Conservation (phyloP, 2,113 vertebrate genomes). For the Hydrochoerus hydrochaeris region DNA sequence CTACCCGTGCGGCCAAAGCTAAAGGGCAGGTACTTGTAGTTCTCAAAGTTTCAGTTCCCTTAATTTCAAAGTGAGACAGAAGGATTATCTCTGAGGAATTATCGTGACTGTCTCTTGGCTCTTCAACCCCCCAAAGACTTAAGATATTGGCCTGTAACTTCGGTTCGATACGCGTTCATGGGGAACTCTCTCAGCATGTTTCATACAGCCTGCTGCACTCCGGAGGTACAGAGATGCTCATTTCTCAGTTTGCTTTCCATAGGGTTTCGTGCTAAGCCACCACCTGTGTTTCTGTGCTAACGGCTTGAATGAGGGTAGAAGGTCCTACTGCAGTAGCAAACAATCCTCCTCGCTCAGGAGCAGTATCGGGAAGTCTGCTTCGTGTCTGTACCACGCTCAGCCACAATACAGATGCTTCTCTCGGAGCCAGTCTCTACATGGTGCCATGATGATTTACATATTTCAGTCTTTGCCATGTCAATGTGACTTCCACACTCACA, state of each 20-base stretch:
- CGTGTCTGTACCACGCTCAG: background rate
- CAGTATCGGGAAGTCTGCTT: background rate
- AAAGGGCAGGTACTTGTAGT: background rate
- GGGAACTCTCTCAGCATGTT: background rate
- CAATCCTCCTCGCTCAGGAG: background rate
- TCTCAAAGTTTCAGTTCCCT: background rate
- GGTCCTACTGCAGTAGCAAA: background rate
- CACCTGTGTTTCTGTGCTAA: background rate
- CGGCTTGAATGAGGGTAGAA: background rate
- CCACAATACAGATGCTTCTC: background rate
- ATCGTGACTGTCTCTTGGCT: background rate
- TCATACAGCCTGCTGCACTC: background rate
- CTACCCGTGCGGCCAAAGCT: background rate
- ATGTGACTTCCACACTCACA: background rate
- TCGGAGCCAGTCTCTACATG: background rate
- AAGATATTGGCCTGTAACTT: background rate
- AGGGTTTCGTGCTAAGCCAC: background rate
- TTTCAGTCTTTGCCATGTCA: background rate
- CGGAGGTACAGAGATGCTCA: background rate
- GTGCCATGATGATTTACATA: background rate
- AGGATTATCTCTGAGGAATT: background rate
- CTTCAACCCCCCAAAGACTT: background rate
- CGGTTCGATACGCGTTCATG: background rate
- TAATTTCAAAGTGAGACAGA: background rate
- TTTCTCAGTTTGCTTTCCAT: background rate